Evolutionary conservation across 2,797 vertebrate genomes (phyloP), one percentile per base, ranked within the genome.

Genomic region (Spatula clypeata): DNA sequence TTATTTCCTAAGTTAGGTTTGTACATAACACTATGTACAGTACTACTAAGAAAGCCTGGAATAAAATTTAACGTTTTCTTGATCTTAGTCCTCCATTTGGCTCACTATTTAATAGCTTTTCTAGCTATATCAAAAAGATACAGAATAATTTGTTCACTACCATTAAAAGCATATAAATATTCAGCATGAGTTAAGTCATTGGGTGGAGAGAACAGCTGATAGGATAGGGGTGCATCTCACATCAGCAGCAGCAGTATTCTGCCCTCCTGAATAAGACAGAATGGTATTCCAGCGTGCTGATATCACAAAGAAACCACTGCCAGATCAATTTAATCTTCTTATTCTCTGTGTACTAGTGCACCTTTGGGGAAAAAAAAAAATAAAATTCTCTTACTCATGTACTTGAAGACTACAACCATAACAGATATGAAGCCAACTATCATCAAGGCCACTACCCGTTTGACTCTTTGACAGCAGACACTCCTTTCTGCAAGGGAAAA

Each of bases 401-500:
- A 88, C 94, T 76, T 79, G 96, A 93, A 66, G 89, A 47, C 89
- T 92, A 34, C 79, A 88, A 62, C 81, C 76, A 84, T 90, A 95
- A 94, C 82, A 95, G 96, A 92, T 53, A 75, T 91, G 62, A 94
- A 86, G 87, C 67, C 7, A 55, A 58, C 89, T 86, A 44, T 92
- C 93, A 65, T 90, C 83, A 86, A 34, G 79, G 69, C 75, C 88
- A 92, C 76, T 85, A 77, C 90, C 79, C 93, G 81, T 87, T 84
- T 8, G 2, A 95, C 94, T 92, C 84, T 87, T 84, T 8, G 2
- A 95, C 94, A 94, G 92, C 90, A 95, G 81, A 71, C 76, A 47
- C 88, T 92, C 86, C 86, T 94, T 92, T 93, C 94, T 94, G 38
- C 55, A 79, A 94, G 86, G 76, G 72, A 89, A 97, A 96, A 97